Percentiles rank a stretch among this genome's conserved stretches.
These are phyloP conservation scores for Solenodon paradoxus DNA, from an alignment of 2,113 vertebrate species.

Conservation along the genomic window DNA sequence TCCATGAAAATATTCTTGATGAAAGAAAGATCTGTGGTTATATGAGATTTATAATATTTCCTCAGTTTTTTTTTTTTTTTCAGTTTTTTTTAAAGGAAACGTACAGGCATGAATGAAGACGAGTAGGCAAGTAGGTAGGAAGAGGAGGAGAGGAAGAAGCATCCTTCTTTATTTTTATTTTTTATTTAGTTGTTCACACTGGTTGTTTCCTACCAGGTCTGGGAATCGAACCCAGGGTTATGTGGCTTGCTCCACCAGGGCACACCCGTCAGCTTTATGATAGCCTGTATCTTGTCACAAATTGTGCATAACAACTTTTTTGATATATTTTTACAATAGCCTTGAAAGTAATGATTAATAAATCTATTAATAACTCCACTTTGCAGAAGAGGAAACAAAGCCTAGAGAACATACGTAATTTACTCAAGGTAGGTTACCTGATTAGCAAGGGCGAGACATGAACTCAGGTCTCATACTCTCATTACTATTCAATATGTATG, in stretches of 20 bases:
- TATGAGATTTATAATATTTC: not conserved
- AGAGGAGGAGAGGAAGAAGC: too few relatives aligned
- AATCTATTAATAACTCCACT: not conserved
- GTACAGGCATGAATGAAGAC: too few relatives aligned
- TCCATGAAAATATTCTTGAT: not conserved
- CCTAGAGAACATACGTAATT: not conserved
- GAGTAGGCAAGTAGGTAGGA: too few relatives aligned
- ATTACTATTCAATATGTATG: accelerated
- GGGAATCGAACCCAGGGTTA: too few relatives aligned
- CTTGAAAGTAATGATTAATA: not conserved
- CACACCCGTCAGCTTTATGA: not conserved
- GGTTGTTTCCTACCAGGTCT: too few relatives aligned
- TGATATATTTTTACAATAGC: not conserved
- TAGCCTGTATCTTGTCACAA: not conserved
- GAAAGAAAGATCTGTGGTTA: not conserved
- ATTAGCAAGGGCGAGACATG: not conserved
- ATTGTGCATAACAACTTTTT: not conserved
- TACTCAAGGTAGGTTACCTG: not conserved
- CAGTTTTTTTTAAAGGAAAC: too few relatives aligned
- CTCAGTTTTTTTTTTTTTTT: too few relatives aligned
- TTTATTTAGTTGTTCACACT: too few relatives aligned
- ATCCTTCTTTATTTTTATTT: too few relatives aligned
- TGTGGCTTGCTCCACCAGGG: too few relatives aligned
- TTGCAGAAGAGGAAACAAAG: not conserved
- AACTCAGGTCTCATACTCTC: not conserved